Evolutionary conservation across 2,888 invertebrate species (phyloP).

Genomic region (Crocallis elinguaria): DNA sequence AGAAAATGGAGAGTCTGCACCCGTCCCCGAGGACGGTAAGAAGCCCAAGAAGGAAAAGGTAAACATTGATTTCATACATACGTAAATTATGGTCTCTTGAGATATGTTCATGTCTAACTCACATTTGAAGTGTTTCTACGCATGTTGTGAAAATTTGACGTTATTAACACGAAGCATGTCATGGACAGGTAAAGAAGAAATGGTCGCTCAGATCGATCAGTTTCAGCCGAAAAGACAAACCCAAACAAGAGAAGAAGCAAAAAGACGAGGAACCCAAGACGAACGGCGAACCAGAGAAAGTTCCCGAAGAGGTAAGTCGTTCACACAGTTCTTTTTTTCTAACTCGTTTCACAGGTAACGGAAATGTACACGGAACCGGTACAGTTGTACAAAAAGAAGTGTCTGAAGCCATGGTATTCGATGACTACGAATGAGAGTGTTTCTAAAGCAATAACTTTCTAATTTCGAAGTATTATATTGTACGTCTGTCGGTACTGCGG

Average conservation of each 20-base stretch:
- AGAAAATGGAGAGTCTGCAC: constrained; percentile 69
- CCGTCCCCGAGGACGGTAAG: constrained; percentile 79
- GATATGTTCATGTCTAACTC: constrained; percentile 27
- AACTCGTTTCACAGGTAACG: constrained; percentile 9
- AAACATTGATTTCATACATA: too few species aligned
- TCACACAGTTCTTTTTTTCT: constrained; percentile 19
- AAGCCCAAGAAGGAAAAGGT: constrained; percentile 88
- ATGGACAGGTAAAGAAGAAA: constrained; percentile 91
- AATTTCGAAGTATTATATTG: constrained; percentile 42
- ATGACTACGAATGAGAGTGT: constrained; percentile 34
- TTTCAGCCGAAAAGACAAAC: constrained; percentile 94
- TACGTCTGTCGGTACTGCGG: constrained; percentile 27
- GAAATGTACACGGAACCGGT: constrained; percentile 15
- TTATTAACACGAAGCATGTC: constrained; percentile 59
- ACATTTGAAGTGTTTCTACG: constrained; percentile 34
- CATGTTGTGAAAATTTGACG: constrained; percentile 51
- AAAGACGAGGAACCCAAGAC: constrained; percentile 85
- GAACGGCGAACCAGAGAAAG: constrained; percentile 86
- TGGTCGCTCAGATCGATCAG: constrained; percentile 95
- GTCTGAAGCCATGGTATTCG: constrained; percentile 12
- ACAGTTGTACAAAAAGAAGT: constrained; percentile 6
- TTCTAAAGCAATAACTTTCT: constrained; percentile 58
- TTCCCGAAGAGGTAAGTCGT: constrained; percentile 86
- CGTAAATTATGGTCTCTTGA: not conserved
- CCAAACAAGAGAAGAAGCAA: constrained; percentile 90